Conservation (phyloP, 2,113 vertebrate genomes). For the Hemiscyllium ocellatum region DNA sequence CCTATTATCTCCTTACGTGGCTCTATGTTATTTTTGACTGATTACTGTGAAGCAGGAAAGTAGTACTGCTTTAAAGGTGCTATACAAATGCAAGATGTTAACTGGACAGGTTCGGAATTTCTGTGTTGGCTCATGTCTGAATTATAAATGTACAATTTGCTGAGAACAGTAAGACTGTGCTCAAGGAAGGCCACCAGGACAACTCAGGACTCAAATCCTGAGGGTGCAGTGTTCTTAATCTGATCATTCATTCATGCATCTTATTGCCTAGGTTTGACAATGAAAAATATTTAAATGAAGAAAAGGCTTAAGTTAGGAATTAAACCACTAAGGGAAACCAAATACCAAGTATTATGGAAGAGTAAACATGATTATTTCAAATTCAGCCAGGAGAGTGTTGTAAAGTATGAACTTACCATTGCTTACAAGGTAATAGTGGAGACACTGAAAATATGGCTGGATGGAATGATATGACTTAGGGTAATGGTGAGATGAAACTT, state of each 20-base stretch:
- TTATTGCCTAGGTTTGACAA: neutral
- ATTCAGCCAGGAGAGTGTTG: neutral
- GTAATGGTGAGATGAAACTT: neutral
- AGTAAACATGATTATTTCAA: neutral
- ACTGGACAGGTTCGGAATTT: neutral
- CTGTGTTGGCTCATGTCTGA: neutral
- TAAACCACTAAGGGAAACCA: neutral
- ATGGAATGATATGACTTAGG: neutral
- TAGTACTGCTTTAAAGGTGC: neutral
- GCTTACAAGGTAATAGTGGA: neutral
- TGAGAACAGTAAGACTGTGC: neutral
- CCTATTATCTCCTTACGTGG: neutral
- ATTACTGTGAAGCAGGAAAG: neutral
- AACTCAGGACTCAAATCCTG: neutral
- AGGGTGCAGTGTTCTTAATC: neutral
- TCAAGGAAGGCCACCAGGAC: neutral
- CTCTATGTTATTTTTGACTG: neutral
- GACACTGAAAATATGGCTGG: neutral
- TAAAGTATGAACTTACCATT: neutral
- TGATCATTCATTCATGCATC: neutral
- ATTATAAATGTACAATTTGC: neutral
- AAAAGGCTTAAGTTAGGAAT: neutral
- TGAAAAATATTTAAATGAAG: neutral
- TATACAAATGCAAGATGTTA: neutral
- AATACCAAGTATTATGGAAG: neutral